Evolutionary conservation across 2,797 vertebrate genomes (phyloP), one percentile per base, ranked within the genome.

Genomic region (Malurus leucopterus): DNA sequence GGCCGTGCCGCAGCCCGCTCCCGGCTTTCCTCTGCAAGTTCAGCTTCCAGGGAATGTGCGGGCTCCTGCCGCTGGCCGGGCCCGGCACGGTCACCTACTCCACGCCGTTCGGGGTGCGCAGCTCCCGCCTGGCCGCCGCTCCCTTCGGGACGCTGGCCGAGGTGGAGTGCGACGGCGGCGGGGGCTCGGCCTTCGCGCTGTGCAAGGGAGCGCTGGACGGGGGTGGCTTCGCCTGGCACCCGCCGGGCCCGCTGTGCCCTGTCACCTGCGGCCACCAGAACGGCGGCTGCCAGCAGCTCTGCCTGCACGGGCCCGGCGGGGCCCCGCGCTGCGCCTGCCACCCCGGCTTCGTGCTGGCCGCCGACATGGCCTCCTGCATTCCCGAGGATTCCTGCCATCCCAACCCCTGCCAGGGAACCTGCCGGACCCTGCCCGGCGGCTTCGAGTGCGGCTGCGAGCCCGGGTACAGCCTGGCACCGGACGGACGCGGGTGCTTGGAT

Each of bases 1-100:
- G 88, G 0, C 30, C 63, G 2, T 98, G 97, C 49, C 87, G 92
- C 5, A 5, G 1, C 8, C 6, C 5, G 20, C 51, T 95, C 26
- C 53, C 91, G 1, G 97, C 97, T 30, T 98, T 97, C 55, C 81
- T 98, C 76, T 98, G 98, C 95, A 97, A 97, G 71, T 98, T 98
- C 92, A 97, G 82, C 93, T 97, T 97, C 81, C 96, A 76, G 68
- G 98, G 98, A 5, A 98, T 98, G 97, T 98, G 98, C 30, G 92
- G 81, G 5, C 92, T 90, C 2, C 74, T 97, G 64, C 84, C 77
- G 4, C 89, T 98, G 71, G 96, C 95, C 1, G 97, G 97, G 2
- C 95, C 94, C 0, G 97, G 96, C 4, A 5, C 22, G 11, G 95
- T 97, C 68, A 71, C 26, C 65, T 98, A 97, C 62, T 30, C 10